Evolutionary conservation across 2,113 vertebrate species (phyloP).

Genomic region (Prochilodus magdalenae): DNA sequence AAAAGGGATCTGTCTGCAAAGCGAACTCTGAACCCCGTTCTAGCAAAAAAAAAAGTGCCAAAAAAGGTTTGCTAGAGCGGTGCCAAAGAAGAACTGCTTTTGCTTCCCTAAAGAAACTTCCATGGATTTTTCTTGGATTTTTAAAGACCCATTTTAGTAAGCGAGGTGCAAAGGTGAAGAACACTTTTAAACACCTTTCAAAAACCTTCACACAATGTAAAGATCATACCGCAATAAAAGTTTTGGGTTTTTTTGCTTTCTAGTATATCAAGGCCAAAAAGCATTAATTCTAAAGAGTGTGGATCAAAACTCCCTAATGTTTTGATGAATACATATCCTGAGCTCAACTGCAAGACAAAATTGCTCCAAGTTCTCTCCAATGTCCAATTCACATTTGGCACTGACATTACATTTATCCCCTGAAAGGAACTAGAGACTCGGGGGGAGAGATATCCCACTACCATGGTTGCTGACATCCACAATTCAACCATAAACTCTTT

Average conservation of each 20-base stretch:
- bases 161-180: background rate
- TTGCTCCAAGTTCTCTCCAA: slow-evolving; percentile 14
- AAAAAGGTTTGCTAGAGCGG: background rate
- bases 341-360: background rate
- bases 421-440: slow-evolving; percentile 52
- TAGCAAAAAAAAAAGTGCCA: background rate
- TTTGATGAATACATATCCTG: background rate
- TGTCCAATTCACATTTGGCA: slow-evolving; percentile 56
- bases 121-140: background rate
- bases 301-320: background rate
- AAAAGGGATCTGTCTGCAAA: background rate
- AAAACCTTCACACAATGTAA: too few relatives aligned
- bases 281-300: background rate
- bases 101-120: background rate
- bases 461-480: background rate
- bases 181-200: background rate
- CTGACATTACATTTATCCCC: slow-evolving; percentile 63
- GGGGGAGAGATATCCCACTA: slow-evolving; percentile 49
- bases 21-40: background rate
- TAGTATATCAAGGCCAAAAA: too few relatives aligned
- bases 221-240: background rate
- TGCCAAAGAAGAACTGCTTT: background rate
- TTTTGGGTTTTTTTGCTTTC: background rate
- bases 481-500: slow-evolving; percentile 56
- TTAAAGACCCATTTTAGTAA: background rate